Conservation (phyloP, 2,113 vertebrate genomes). For the Pipra filicauda region DNA sequence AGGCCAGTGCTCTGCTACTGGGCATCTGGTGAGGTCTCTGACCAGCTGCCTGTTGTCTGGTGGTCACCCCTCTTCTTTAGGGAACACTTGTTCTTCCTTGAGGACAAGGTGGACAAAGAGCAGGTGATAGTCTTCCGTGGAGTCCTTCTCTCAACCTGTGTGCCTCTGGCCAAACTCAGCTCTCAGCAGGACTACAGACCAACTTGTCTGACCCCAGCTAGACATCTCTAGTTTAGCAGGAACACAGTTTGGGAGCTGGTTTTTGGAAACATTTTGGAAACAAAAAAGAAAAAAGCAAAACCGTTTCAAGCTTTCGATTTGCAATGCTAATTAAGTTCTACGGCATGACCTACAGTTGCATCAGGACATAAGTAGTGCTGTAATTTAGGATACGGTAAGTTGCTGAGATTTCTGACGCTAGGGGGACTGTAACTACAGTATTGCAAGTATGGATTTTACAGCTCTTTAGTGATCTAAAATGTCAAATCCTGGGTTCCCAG, state of each 20-base stretch:
- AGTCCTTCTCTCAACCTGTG: not conserved
- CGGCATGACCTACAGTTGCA: not conserved
- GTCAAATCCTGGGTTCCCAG: not conserved
- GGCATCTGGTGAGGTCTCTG: not conserved
- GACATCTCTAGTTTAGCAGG: not conserved
- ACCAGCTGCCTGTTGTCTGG: not conserved
- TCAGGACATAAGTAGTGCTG: not conserved
- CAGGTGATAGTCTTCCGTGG: not conserved
- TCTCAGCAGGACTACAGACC: not conserved
- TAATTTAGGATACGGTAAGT: not conserved
- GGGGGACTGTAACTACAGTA: not conserved
- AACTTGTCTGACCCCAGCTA: not conserved
- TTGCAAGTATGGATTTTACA: not conserved
- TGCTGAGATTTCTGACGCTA: not conserved
- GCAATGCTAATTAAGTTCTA: accelerated
- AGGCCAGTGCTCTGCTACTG: not conserved
- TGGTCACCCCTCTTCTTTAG: not conserved
- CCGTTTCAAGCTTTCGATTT: not conserved
- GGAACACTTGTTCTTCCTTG: not conserved
- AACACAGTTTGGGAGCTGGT: not conserved
- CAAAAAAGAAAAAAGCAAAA: not conserved
- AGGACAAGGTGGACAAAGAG: not conserved
- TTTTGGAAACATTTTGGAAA: not conserved
- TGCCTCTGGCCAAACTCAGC: not conserved
- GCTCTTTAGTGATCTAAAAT: not conserved